Evolutionary conservation across 1,140 invertebrate species (phyloP).

Genomic region (Neodiprion pinetum): DNA sequence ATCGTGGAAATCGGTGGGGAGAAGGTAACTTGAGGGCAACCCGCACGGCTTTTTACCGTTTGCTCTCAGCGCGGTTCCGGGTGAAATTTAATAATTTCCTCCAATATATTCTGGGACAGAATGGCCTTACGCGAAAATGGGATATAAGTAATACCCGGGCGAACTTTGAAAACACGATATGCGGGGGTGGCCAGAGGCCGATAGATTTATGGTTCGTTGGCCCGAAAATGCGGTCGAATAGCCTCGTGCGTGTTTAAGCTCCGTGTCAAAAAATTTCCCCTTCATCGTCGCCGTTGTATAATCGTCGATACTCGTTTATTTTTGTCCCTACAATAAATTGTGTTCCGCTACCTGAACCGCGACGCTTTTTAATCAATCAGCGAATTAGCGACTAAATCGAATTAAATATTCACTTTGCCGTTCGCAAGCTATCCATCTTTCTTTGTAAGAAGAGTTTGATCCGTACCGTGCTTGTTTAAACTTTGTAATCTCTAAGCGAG

Average conservation of each 20-base stretch:
- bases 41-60: background rate
- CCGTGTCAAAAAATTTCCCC: background rate
- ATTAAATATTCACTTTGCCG: too few species aligned
- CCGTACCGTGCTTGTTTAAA: too few species aligned
- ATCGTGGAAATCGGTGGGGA: background rate
- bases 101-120: background rate
- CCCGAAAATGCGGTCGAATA: background rate
- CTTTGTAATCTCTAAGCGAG: too few species aligned
- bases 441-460: too few species aligned
- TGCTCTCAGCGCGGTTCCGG: background rate
- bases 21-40: background rate
- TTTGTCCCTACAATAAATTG: too few species aligned
- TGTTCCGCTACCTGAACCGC: too few species aligned
- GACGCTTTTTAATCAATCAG: too few species aligned
- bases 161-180: constrained; percentile 5
- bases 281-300: too few species aligned
- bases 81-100: constrained; percentile 6
- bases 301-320: too few species aligned
- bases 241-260: background rate
- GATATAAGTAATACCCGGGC: background rate
- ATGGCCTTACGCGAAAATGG: background rate
- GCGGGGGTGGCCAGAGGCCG: background rate
- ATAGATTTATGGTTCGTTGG: constrained; percentile 7
- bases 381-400: too few species aligned
- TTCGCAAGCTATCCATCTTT: too few species aligned